Base-by-base conservation (phyloP, 2,797 vertebrate genomes). In the Melanotaenia nigrans region DNA sequence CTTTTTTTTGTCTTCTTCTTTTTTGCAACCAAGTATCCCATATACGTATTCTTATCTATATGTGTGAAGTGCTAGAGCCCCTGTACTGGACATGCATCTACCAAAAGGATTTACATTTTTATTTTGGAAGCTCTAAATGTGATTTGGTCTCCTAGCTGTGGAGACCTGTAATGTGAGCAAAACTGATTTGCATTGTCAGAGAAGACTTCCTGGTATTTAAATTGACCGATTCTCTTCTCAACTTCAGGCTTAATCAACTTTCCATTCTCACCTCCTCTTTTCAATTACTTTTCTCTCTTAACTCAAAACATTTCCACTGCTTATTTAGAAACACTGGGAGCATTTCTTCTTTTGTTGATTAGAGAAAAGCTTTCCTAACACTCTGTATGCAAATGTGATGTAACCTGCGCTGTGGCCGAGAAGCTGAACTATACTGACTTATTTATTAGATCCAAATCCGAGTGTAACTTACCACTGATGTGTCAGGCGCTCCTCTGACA, bases 231-330 rank as follows among this genome's bases (percentile, higher is more conserved):
- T 71, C 12, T 22, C 62, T 65, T 40, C 32, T 85, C 74, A 80
- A 60, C 61, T 63, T 10, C 53, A 85, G 61, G 58, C 61, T 49
- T 85, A 72, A 90, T 87, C 70, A 79, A 74, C 82, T 86, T 81
- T 78, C 42, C 25, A 45, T 59, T 68, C 59, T 74, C 61, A 65
- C 81, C 30, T 65, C 16, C 16, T 38, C 72, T 60, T 86, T 79
- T 65, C 60, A 63, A 78, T 87, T 89, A 81, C 30, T 32, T 24
- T 64, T 22, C 59, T 63, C 69, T 68, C 68, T 83, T 65, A 67
- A 32, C 68, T 88, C 55, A 53, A 68, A n/a, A 32, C 61, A 64
- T 62, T 61, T 30, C 69, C 55, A 38, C 49, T 47, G 64, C 67
- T 54, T 80, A 20, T 65, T 49, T 61, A 33, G 60, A 78, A 58